Evolutionary conservation across 2,888 invertebrate genomes (phyloP).

Genomic region (Nemotelus pantherinus): DNA sequence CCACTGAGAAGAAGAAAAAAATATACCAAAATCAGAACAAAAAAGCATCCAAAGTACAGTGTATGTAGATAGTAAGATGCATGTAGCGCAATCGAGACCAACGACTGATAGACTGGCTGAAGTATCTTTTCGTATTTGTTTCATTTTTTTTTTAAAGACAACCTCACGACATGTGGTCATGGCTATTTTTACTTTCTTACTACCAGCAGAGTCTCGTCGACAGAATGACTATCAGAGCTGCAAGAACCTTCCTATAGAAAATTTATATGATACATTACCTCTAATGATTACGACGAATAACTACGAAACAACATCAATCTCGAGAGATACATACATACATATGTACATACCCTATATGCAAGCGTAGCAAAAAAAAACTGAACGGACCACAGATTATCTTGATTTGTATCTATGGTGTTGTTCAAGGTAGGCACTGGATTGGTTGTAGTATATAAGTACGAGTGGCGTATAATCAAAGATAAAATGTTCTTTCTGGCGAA

Average conservation of each 20-base stretch:
- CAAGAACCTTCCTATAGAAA: constrained; percentile 14
- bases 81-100: constrained; percentile 5
- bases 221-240: not conserved
- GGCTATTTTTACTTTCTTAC: constrained; percentile 39
- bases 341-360: not conserved
- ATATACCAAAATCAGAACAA: not conserved
- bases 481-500: no score
- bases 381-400: constrained; percentile 8
- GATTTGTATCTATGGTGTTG: not conserved
- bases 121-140: constrained; percentile 3
- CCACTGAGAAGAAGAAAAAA: not conserved
- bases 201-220: not conserved
- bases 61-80: constrained; percentile 9
- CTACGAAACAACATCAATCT: not conserved
- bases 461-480: no score
- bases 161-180: constrained; percentile 40
- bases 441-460: not conserved
- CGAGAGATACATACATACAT: not conserved
- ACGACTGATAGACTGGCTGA: not conserved
- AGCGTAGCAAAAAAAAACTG: constrained; percentile 1
- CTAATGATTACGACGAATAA: constrained; percentile 4
- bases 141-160: not conserved
- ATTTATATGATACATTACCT: constrained; percentile 18
- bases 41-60: not conserved
- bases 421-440: constrained; percentile 12